A percentile compares a stretch with the other conserved stretches of the same genome.
Conservation (phyloP, 2,888 invertebrate species). For the Mythimna vitellina region DNA sequence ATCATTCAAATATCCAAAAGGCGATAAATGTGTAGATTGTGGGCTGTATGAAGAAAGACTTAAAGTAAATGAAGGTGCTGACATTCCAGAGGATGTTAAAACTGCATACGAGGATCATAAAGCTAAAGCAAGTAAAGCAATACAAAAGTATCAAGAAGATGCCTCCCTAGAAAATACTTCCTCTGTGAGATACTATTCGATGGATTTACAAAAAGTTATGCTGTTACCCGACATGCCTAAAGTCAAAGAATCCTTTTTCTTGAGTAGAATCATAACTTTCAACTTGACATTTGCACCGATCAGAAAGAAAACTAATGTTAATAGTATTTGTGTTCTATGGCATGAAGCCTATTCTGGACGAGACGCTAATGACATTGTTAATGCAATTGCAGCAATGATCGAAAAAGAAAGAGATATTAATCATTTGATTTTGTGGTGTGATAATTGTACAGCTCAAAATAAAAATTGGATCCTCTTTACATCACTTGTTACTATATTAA, state of each 20-base stretch:
- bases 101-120: no score
- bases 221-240: no score
- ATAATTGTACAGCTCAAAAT: background rate
- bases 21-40: no score
- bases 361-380: slow-evolving; percentile 17
- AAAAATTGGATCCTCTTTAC: background rate
- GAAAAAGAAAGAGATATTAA: background rate
- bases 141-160: no score
- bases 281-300: background rate
- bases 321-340: slow-evolving; percentile 23
- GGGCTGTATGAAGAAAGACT: background rate
- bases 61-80: no score
- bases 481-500: background rate
- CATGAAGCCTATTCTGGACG: slow-evolving; percentile 23
- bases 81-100: no score
- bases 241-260: slow-evolving; percentile 13
- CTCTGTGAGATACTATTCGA: no score
- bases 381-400: background rate
- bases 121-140: no score
- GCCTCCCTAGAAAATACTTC: no score
- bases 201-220: no score
- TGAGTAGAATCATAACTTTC: slow-evolving; percentile 3
- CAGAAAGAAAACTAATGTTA: slow-evolving; percentile 17
- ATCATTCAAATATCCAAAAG: no score
- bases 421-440: background rate